Percentiles rank a stretch among this genome's conserved stretches.
Evolutionary conservation across 2,797 vertebrate species (phyloP).

Genomic region (Antrozous pallidus): DNA sequence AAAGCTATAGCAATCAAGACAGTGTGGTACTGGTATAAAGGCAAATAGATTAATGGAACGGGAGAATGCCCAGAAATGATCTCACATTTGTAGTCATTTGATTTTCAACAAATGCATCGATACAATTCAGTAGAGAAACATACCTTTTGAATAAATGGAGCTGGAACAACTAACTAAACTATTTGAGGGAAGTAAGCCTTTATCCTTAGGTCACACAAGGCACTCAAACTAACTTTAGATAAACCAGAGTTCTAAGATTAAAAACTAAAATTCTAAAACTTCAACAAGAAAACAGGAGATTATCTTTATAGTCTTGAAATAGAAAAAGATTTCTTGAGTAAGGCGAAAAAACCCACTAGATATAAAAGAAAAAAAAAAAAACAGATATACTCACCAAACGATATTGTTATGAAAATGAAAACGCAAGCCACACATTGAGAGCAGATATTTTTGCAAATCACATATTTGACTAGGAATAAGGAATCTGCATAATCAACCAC

Average conservation of each 20-base stretch:
- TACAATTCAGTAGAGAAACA: not conserved
- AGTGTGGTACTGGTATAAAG: not conserved
- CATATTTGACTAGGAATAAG: not conserved
- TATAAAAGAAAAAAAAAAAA: not conserved
- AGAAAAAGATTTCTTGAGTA: not conserved
- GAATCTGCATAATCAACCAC: not conserved
- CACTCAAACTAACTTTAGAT: not conserved
- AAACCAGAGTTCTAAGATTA: not conserved
- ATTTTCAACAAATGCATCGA: not conserved
- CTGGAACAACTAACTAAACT: not conserved
- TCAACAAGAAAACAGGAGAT: not conserved
- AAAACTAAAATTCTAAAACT: slow-evolving; percentile 17
- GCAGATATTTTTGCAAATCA: slow-evolving; percentile 13
- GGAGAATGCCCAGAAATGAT: not conserved
- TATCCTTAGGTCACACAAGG: not conserved
- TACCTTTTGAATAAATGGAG: not conserved
- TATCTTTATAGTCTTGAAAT: not conserved
- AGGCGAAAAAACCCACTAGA: not conserved
- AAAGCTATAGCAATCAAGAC: not conserved
- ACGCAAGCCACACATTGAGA: not conserved
- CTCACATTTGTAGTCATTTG: not conserved
- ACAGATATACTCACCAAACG: not conserved
- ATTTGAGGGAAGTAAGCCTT: not conserved
- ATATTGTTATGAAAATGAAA: slow-evolving; percentile 3
- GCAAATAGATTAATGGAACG: not conserved